Base-by-base conservation (phyloP, 2,113 vertebrate species). In the Regulus satrapa region DNA sequence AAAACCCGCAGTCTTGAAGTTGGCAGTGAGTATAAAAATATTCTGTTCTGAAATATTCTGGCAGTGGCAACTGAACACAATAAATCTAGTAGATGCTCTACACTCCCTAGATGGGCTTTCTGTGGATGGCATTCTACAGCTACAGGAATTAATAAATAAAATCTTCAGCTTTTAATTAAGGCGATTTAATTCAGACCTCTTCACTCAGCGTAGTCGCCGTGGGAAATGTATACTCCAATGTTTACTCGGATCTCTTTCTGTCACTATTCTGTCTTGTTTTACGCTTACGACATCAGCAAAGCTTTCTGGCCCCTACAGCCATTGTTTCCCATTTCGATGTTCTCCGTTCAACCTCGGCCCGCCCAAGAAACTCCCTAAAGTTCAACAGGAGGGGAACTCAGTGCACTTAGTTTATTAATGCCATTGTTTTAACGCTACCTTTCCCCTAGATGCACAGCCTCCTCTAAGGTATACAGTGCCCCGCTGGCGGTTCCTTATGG, bases 211-310 rank as follows among this genome's bases (percentile, higher is more conserved):
- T 48, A 61, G 59, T 80, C n/a, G 25, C 82, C 23, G n/a, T 58
- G 62, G 73, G 82, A 90, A 95, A 95, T 59, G 63, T 63, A 92
- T 66, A 83, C 73, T 83, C 63, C 69, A 72, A 18, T 78, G 88
- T 90, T 94, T 91, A 85, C 88, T 48, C 41, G 25, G 72, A 92
- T 94, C 77, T 64, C 72, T 87, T 95, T 87, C 91, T 80, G 68
- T 78, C 92, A 75, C 58, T 74, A 34, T 78, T 93, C 82, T 82
- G 40, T 69, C 84, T 59, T 72, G 74, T 72, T 69, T 80, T 80
- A 74, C 5, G 17, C 58, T 93, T 76, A 76, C 69, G 41, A 73
- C 89, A 87, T 15, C 71, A 59, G 82, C 29, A 87, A 91, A 96
- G 63, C 67, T 73, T 83, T 84, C 85, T 87, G 80, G 87, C 72